phyloP scores from a whole-genome alignment of 1,140 invertebrate species.

The Solenopsis invicta region DNA sequence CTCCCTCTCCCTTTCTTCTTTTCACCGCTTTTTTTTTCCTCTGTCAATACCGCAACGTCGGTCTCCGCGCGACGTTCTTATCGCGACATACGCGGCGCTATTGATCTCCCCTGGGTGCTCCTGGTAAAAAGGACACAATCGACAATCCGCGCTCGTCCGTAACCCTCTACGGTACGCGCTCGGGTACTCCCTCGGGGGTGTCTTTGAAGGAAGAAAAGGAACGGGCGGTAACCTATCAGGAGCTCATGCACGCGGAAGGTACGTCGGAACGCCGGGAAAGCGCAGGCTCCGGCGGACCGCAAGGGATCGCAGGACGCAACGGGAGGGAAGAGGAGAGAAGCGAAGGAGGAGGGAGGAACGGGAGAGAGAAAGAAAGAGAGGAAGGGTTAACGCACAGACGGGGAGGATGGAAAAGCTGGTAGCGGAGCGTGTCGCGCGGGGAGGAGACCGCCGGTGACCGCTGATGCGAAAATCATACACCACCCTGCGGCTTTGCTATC shows the following conservation, averaged over 20 bases:
- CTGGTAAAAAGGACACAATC: constrained; percentile 35
- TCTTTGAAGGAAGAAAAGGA: constrained; percentile 81
- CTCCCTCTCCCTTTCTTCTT: not conserved
- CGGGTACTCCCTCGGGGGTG: constrained; percentile 54
- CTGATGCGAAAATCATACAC: constrained; percentile 63
- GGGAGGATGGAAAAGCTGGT: constrained; percentile 34
- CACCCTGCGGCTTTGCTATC: constrained; percentile 42
- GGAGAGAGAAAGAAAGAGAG: too few species aligned
- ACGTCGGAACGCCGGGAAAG: constrained; percentile 62
- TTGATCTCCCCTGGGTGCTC: constrained; percentile 55
- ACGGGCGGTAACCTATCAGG: constrained; percentile 82
- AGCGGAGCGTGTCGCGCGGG: constrained; percentile 32
- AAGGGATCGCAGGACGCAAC: constrained; percentile 67
- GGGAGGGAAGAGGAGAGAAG: constrained; percentile 5
- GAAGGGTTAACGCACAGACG: constrained; percentile 35
- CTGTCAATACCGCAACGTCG: not conserved
- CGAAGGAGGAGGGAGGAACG: not conserved
- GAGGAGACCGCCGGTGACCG: constrained; percentile 6
- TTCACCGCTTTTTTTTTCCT: not conserved
- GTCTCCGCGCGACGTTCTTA: constrained; percentile 29
- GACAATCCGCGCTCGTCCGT: constrained; percentile 38
- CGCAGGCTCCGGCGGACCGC: constrained; percentile 73
- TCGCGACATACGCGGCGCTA: constrained; percentile 14
- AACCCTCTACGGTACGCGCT: constrained; percentile 3
- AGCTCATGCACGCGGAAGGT: constrained; percentile 76